Evolutionary conservation across 2,113 vertebrate species (phyloP).

Genomic region (Nothoprocta pentlandii): DNA sequence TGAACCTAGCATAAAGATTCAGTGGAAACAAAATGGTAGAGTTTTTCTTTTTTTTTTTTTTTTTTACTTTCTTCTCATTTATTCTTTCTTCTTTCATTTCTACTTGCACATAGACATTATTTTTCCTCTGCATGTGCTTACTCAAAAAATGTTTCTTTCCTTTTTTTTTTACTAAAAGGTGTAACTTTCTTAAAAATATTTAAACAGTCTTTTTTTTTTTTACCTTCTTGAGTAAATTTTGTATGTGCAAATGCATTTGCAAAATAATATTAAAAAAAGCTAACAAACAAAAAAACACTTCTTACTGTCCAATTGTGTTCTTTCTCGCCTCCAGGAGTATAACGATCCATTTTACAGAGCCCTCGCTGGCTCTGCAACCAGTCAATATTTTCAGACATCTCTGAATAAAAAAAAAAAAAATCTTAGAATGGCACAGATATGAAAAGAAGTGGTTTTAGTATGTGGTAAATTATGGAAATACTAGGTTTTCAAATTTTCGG

Average conservation of each 20-base stretch:
- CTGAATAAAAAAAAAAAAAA: not conserved
- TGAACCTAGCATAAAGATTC: not conserved
- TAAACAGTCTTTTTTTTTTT: not conserved
- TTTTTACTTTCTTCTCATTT: not conserved
- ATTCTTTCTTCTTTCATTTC: not conserved
- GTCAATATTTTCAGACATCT: slow-evolving; percentile 58
- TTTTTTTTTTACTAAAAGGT: slow-evolving; percentile 2
- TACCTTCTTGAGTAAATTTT: not conserved
- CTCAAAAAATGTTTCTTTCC: not conserved
- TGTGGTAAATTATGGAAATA: not conserved
- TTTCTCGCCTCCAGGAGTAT: slow-evolving; percentile 3
- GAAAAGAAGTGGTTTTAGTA: not conserved
- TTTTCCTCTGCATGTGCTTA: not conserved
- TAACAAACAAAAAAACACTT: not conserved
- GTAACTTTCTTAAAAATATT: not conserved
- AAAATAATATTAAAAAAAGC: not conserved
- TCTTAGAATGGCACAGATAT: not conserved
- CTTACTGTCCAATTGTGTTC: slow-evolving; percentile 32
- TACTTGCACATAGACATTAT: not conserved
- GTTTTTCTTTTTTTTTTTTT: not conserved
- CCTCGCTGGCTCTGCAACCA: slow-evolving; percentile 65
- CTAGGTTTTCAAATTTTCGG: not conserved
- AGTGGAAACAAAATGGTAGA: not conserved
- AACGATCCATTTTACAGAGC: slow-evolving; percentile 61
- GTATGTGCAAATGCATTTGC: not conserved